Conservation (phyloP, 2,113 vertebrate species). For the Paramormyrops kingsleyae region DNA sequence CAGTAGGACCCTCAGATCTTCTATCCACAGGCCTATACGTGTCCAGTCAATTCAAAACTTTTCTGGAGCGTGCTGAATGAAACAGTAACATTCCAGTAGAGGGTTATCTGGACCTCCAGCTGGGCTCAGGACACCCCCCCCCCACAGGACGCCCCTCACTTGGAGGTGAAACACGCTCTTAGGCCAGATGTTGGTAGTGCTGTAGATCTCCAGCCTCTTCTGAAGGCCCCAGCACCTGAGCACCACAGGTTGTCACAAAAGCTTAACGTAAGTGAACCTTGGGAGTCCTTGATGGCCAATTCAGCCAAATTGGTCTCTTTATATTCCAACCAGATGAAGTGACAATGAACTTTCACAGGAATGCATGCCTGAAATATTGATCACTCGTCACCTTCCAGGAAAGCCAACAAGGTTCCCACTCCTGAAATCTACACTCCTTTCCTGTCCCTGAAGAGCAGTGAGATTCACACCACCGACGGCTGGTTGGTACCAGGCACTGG, state of each 20-base stretch:
- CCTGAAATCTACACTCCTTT: neutral
- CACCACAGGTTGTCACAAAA: neutral
- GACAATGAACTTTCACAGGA: neutral
- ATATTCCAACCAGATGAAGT: neutral
- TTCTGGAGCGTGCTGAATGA: neutral
- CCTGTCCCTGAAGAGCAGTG: neutral
- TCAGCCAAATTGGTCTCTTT: neutral
- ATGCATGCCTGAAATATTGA: neutral
- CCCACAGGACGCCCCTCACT: neutral
- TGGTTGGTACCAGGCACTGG: neutral
- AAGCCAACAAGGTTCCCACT: neutral
- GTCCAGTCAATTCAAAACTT: neutral
- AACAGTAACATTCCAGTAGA: neutral
- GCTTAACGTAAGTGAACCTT: neutral
- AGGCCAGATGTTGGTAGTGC: neutral
- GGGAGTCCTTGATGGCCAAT: neutral
- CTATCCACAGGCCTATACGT: neutral
- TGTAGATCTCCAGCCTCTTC: neutral
- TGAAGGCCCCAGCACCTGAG: neutral
- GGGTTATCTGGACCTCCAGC: neutral
- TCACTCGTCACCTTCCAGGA: neutral
- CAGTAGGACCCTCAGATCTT: neutral
- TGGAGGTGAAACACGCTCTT: neutral
- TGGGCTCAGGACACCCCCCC: neutral
- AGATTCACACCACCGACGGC: neutral